Conservation (phyloP, 2,113 vertebrate genomes). For the Prunella fulvescens region DNA sequence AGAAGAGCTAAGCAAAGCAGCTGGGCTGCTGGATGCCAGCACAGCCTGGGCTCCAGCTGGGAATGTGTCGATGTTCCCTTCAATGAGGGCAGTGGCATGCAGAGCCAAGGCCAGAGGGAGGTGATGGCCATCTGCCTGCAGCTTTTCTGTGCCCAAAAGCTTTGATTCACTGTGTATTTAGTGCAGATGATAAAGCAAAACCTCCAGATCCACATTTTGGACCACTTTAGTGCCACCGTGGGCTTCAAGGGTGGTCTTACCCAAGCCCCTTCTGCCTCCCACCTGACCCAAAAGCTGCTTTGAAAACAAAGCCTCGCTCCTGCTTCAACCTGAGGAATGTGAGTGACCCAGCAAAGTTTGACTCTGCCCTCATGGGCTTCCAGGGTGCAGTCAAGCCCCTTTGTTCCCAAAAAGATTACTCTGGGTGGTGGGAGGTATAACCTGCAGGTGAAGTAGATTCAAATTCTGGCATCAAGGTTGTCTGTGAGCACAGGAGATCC, state of each 20-base stretch:
- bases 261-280: not conserved
- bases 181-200: not conserved
- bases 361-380: not conserved
- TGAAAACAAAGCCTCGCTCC: not conserved
- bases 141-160: not conserved
- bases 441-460: not conserved
- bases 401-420: not conserved
- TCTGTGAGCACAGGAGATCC: not conserved
- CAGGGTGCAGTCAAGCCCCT: not conserved
- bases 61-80: not conserved
- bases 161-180: not conserved
- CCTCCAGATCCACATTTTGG: not conserved
- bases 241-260: not conserved
- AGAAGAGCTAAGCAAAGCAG: not conserved
- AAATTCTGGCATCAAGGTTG: rapidly evolving
- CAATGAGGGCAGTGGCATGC: not conserved
- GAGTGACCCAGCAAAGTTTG: not conserved
- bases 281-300: not conserved
- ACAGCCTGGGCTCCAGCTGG: not conserved
- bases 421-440: not conserved
- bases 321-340: not conserved
- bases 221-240: rapidly evolving
- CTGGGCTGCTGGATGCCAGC: not conserved
- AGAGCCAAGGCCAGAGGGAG: not conserved
- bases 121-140: not conserved